Evolutionary conservation across 2,888 invertebrate species (phyloP).

Genomic region (Drosophila subsilvestris): DNA sequence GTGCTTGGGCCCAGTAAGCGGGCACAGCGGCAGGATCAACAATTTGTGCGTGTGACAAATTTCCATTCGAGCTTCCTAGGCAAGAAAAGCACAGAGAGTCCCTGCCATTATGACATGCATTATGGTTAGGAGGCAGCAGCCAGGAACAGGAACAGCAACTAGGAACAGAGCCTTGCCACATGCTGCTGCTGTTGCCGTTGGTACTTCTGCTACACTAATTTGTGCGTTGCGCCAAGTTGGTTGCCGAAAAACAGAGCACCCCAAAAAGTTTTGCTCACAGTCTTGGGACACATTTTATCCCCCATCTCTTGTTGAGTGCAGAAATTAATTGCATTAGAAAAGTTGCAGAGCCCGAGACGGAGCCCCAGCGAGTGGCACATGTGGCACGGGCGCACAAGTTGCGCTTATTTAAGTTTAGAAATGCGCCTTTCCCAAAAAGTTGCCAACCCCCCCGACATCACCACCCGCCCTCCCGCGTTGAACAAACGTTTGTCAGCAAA

Average conservation of each 20-base stretch:
- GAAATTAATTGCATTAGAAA: constrained; percentile 81
- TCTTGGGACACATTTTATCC: constrained; percentile 39
- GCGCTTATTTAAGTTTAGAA: constrained; percentile 78
- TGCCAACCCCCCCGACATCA: constrained; percentile 23
- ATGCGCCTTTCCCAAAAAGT: constrained; percentile 71
- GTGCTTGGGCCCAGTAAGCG: background rate
- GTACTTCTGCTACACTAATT: constrained; percentile 78
- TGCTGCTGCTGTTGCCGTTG: constrained; percentile 71
- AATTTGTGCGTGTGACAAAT: constrained; percentile 75
- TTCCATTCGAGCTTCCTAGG: constrained; percentile 40
- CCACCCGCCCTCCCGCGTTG: constrained; percentile 5
- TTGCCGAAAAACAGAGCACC: constrained; percentile 68
- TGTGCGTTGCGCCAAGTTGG: constrained; percentile 75
- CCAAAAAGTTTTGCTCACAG: constrained; percentile 42
- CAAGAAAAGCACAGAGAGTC: background rate
- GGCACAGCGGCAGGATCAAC: constrained; percentile 27
- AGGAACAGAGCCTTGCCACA: constrained; percentile 59
- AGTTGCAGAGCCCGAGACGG: constrained; percentile 57
- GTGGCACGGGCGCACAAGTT: constrained; percentile 65
- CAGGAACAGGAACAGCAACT: constrained; percentile 8
- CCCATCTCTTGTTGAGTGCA: constrained; percentile 66
- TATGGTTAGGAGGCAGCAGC: constrained; percentile 44
- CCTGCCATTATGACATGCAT: constrained; percentile 74
- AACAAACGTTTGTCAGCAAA: constrained; percentile 79
- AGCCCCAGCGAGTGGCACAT: constrained; percentile 57